Evolutionary conservation across 1,140 invertebrate genomes (phyloP).

Genomic region (Pogonomyrmex barbatus): DNA sequence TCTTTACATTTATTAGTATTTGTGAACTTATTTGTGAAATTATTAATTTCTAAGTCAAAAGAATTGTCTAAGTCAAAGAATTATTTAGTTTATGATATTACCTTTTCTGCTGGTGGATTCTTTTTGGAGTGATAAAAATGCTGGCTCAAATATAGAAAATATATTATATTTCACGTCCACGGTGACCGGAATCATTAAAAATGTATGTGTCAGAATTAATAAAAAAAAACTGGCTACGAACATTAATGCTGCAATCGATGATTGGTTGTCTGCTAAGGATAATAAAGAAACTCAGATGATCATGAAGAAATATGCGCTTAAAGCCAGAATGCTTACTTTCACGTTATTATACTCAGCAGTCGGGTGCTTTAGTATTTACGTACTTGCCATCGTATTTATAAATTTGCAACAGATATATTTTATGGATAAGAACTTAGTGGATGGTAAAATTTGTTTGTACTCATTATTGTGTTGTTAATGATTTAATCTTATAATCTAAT

Average conservation of each 20-base stretch:
- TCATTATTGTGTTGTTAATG: neutral
- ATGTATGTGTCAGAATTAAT: neutral
- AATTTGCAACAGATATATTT: slow-evolving; percentile 31
- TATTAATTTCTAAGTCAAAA: neutral
- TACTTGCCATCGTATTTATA: neutral
- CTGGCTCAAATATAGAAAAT: neutral
- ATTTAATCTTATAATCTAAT: neutral
- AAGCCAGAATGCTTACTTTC: slow-evolving; percentile 6
- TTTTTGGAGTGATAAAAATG: neutral
- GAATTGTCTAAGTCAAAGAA: neutral
- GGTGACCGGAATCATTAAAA: neutral
- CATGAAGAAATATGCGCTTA: slow-evolving; percentile 39
- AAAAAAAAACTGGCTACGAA: slow-evolving; percentile 1
- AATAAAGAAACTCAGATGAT: slow-evolving; percentile 24
- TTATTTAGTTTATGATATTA: slow-evolving; percentile 13
- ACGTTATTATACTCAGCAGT: neutral
- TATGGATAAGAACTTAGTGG: neutral
- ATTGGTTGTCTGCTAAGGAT: slow-evolving; percentile 35
- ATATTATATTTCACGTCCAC: neutral
- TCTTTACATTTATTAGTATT: neutral
- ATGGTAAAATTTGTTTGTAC: slow-evolving; percentile 27
- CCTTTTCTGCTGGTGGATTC: neutral
- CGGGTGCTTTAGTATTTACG: neutral
- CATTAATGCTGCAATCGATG: slow-evolving; percentile 40
- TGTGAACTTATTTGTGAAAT: too few relatives aligned